phyloP scores from a whole-genome alignment of 2,888 invertebrate species.

The Parnassius glacialis region DNA sequence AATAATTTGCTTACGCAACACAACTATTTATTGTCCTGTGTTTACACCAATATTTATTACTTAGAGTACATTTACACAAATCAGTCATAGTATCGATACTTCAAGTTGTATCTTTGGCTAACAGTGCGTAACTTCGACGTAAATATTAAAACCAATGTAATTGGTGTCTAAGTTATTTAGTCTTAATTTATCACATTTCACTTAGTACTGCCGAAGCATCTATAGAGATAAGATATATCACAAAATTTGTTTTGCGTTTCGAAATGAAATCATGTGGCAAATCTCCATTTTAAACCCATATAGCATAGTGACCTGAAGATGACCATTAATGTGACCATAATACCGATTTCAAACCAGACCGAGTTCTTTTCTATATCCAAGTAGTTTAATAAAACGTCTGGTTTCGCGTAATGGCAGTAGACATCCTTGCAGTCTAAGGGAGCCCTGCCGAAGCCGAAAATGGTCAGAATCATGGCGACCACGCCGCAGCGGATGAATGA shows the following conservation, averaged over 20 bases:
- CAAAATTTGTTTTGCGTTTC: constrained; percentile 23
- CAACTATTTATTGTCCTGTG: background rate
- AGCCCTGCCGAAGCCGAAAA: constrained; percentile 83
- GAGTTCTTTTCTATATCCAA: constrained; percentile 81
- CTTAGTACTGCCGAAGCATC: constrained; percentile 23
- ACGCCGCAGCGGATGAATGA: constrained; percentile 85
- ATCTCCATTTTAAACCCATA: constrained; percentile 79
- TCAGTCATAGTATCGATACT: constrained; percentile 7
- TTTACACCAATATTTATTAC: background rate
- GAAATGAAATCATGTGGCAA: constrained; percentile 58
- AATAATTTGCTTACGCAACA: too few species aligned
- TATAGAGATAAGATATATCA: constrained; percentile 32
- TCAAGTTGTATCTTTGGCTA: constrained; percentile 16
- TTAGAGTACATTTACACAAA: background rate
- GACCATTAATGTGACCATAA: constrained; percentile 75
- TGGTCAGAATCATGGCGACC: constrained; percentile 81
- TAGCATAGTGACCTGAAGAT: constrained; percentile 81
- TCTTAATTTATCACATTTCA: constrained; percentile 22
- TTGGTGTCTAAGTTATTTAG: background rate
- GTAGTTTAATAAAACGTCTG: constrained; percentile 81
- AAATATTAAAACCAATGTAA: background rate
- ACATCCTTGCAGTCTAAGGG: constrained; percentile 80
- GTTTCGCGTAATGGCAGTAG: constrained; percentile 85
- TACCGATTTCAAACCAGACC: constrained; percentile 78
- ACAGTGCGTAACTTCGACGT: background rate